Conservation (phyloP, 2,113 vertebrate genomes). For the Octodon degus region DNA sequence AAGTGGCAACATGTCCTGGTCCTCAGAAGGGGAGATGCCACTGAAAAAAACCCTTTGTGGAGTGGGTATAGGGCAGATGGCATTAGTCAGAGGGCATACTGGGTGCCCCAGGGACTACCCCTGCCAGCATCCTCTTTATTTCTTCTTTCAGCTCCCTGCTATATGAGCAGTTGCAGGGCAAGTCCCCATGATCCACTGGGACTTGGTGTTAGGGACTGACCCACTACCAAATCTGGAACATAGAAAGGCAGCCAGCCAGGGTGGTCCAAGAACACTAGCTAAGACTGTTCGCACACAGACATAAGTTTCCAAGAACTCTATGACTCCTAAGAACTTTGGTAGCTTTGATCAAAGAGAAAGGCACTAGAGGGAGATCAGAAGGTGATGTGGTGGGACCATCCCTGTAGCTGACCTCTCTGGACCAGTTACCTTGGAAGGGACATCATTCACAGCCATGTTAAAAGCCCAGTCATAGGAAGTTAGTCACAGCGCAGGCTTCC, state of each 20-base stretch:
- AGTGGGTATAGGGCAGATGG: background rate
- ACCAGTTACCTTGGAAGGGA: background rate
- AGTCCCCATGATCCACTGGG: background rate
- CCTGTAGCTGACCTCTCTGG: background rate
- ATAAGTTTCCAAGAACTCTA: background rate
- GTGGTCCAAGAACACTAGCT: background rate
- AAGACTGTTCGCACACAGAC: background rate
- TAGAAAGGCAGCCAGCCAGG: background rate
- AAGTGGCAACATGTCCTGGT: background rate
- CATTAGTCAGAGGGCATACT: background rate
- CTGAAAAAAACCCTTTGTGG: background rate
- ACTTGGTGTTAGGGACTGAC: background rate
- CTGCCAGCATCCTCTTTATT: background rate
- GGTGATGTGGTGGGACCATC: background rate
- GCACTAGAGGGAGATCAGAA: background rate
- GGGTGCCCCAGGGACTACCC: too few species aligned
- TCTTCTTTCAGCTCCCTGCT: background rate
- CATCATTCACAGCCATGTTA: background rate
- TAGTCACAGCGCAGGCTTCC: background rate
- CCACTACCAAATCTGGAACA: background rate
- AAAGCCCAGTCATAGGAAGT: background rate
- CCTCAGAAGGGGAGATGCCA: background rate
- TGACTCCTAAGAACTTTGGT: background rate
- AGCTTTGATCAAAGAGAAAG: slow-evolving; percentile 1
- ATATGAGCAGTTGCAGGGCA: too few species aligned